Evolutionary conservation across 2,113 vertebrate species (phyloP).

Genomic region (Ammospiza caudacuta): DNA sequence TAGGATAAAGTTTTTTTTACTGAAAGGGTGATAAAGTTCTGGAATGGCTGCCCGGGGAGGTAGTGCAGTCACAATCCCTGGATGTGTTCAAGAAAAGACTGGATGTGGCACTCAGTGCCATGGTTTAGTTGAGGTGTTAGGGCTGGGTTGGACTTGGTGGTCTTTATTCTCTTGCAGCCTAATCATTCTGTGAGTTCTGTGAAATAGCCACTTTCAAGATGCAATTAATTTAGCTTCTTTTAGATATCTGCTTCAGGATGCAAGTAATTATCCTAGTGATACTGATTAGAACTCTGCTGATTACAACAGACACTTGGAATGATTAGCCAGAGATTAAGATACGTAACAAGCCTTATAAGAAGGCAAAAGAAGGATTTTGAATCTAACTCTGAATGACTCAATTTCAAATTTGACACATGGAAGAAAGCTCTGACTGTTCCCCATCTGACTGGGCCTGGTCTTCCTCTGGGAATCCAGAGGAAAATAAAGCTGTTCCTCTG

Average conservation of each 20-base stretch:
- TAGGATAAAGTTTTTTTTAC: neutral
- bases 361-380: neutral
- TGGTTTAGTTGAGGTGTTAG: no score
- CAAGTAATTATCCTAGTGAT: conserved; percentile 25
- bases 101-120: neutral
- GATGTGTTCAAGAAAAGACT: no score
- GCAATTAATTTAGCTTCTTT: conserved; percentile 20
- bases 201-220: neutral
- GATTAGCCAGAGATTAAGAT: neutral
- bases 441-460: no score
- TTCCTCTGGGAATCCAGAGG: no score
- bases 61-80: neutral
- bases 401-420: neutral
- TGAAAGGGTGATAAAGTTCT: neutral
- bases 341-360: neutral
- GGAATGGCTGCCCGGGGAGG: neutral
- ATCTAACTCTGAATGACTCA: neutral
- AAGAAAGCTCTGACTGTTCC: neutral
- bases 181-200: no score
- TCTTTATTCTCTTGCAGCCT: no score
- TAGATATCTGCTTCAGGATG: conserved; percentile 5
- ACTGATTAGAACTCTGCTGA: conserved; percentile 38
- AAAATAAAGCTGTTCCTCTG: neutral
- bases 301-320: conserved; percentile 43
- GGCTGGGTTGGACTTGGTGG: no score